Percentiles rank a stretch among this genome's conserved stretches.
Evolutionary conservation across 2,888 invertebrate species (phyloP).

Genomic region (Clunio marinus): DNA sequence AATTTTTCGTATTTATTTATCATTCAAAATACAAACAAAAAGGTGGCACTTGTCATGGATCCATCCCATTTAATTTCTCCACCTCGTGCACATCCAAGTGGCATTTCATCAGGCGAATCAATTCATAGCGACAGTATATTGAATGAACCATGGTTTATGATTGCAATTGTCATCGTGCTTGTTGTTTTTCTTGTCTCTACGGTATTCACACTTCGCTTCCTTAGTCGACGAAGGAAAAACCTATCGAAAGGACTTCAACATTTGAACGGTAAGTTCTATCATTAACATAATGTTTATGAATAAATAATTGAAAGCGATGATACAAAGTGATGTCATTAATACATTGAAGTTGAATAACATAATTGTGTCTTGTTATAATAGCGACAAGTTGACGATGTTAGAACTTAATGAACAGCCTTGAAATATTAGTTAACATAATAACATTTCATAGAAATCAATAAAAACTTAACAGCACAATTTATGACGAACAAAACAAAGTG

Average conservation of each 20-base stretch:
- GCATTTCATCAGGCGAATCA: slow-evolving; percentile 46
- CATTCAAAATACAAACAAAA: too few species aligned
- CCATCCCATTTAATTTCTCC: slow-evolving; percentile 51
- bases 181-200: slow-evolving; percentile 46
- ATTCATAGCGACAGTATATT: slow-evolving; percentile 41
- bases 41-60: slow-evolving; percentile 52
- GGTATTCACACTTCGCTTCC: slow-evolving; percentile 48
- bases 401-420: neutral
- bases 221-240: slow-evolving; percentile 51
- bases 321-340: too few species aligned
- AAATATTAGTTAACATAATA: neutral
- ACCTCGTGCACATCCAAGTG: slow-evolving; percentile 52
- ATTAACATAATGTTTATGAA: neutral
- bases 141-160: slow-evolving; percentile 51
- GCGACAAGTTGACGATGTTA: too few species aligned
- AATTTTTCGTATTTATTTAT: neutral
- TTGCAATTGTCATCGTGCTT: slow-evolving; percentile 48
- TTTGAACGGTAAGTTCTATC: slow-evolving; percentile 54
- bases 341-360: neutral
- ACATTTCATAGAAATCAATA: neutral
- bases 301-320: neutral
- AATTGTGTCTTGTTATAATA: too few species aligned
- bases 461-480: too few species aligned
- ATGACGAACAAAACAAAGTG: too few species aligned
- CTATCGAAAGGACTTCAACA: slow-evolving; percentile 59